phyloP scores from a whole-genome alignment of 2,888 invertebrate species.

The Rhingia rostrata region DNA sequence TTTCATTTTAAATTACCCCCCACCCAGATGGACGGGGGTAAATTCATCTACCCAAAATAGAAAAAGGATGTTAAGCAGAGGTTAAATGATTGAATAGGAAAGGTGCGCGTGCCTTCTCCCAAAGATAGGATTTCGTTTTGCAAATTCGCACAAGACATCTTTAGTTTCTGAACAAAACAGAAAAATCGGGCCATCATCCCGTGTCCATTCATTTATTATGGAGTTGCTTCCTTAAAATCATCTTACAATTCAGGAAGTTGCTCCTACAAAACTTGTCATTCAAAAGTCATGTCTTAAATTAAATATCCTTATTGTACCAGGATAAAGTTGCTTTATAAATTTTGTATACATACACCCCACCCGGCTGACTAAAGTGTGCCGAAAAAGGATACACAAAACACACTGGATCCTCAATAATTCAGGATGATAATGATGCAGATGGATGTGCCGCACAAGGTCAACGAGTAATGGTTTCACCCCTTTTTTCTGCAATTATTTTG shows the following conservation, averaged over 20 bases:
- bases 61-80: conserved; percentile 3
- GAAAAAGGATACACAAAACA: conserved; percentile 7
- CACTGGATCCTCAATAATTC: conserved; percentile 35
- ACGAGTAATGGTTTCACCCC: conserved; percentile 32
- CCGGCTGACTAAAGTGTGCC: neutral
- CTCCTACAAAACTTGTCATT: neutral
- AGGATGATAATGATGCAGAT: conserved; percentile 32
- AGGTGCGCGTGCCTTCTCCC: conserved; percentile 16
- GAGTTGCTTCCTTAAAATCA: neutral
- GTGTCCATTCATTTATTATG: conserved; percentile 12
- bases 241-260: conserved; percentile 9
- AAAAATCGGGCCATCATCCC: neutral
- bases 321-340: conserved; percentile 8
- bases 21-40: neutral
- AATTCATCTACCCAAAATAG: neutral
- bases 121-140: conserved; percentile 19
- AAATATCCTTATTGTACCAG: neutral
- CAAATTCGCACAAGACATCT: neutral
- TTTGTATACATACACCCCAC: neutral
- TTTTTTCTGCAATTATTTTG: conserved; percentile 20
- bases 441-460: conserved; percentile 16
- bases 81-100: neutral
- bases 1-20: conserved; percentile 60
- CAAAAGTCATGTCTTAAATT: conserved; percentile 11
- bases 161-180: neutral